A percentile compares a stretch with the other conserved stretches of the same genome.
These are phyloP conservation scores for Patiria miniata DNA, from an alignment of 35 echinoderm and acorn worm species.

Conservation along the genomic window DNA sequence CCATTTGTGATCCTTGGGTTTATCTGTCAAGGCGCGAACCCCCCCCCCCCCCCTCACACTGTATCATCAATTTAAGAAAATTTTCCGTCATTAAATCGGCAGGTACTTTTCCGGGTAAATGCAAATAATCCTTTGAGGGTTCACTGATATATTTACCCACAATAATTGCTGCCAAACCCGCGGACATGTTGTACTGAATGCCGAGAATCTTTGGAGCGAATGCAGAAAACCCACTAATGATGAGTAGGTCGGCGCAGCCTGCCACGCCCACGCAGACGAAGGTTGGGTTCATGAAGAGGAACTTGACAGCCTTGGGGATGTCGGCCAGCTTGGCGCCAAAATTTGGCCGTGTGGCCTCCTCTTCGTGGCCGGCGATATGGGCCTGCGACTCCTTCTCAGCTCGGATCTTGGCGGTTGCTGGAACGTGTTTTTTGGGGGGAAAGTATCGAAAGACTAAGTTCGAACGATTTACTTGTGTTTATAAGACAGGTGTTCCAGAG, in stretches of 20 bases:
- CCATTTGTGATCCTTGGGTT: too few species aligned
- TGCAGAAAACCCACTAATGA: conserved; percentile 53
- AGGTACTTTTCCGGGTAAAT: too few species aligned
- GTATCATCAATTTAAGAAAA: too few species aligned
- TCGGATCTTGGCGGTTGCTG: conserved; percentile 58
- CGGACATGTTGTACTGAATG: conserved; percentile 60
- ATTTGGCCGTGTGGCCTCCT: conserved; percentile 11
- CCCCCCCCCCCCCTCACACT: too few species aligned
- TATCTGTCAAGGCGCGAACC: too few species aligned
- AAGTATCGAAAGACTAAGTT: too few species aligned
- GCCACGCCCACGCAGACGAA: conserved; percentile 52
- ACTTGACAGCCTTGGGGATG: conserved; percentile 50
- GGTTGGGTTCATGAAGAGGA: conserved; percentile 66
- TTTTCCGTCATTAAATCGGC: too few species aligned
- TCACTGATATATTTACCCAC: conserved; percentile 45
- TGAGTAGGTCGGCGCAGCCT: conserved; percentile 38
- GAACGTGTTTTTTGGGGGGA: too few species aligned
- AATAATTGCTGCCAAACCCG: conserved; percentile 45
- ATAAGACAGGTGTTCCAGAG: too few species aligned
- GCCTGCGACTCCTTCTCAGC: conserved; percentile 67
- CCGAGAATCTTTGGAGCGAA: conserved; percentile 75
- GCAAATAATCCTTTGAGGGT: too few species aligned
- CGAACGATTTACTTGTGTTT: too few species aligned
- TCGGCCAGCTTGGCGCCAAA: conserved; percentile 52
- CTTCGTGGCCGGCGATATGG: conserved; percentile 27